These are phyloP conservation scores for Todiramphus saurophagus DNA, from an alignment of 2,113 vertebrate species.

Conservation along the genomic window DNA sequence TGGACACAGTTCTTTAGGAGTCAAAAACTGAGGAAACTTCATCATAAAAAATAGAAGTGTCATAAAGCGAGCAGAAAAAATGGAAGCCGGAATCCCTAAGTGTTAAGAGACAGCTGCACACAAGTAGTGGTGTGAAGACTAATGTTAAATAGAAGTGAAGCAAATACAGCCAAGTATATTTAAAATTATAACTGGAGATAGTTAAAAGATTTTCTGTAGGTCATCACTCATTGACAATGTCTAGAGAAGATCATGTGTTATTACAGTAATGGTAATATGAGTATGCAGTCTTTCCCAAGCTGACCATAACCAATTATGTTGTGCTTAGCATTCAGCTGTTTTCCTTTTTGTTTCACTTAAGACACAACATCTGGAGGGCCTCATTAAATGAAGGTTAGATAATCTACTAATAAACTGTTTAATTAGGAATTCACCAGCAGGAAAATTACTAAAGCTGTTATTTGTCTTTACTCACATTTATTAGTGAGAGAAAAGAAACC, in stretches of 20 bases:
- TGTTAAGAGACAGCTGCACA: constrained; percentile 11
- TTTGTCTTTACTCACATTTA: constrained; percentile 2
- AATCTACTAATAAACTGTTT: constrained; percentile 42
- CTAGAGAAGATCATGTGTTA: neutral
- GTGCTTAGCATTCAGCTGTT: constrained; percentile 41
- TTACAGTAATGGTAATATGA: neutral
- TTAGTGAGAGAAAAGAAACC: neutral
- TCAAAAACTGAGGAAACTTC: neutral
- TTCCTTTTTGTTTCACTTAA: constrained; percentile 41
- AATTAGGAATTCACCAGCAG: constrained; percentile 10
- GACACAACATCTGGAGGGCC: constrained; percentile 41
- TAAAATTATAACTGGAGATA: neutral
- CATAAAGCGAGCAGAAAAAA: neutral
- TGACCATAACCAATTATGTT: constrained; percentile 24
- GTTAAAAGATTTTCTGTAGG: constrained; percentile 2
- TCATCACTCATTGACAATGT: neutral
- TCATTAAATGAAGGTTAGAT: constrained; percentile 18
- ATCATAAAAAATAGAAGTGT: neutral
- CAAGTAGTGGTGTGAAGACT: neutral
- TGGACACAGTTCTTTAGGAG: neutral
- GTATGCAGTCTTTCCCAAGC: neutral
- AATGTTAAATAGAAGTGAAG: neutral
- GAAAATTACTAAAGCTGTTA: neutral
- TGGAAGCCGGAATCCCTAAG: neutral
- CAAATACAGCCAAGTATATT: neutral